Base-by-base conservation (phyloP, 2,113 vertebrate species). In the Colaptes auratus region DNA sequence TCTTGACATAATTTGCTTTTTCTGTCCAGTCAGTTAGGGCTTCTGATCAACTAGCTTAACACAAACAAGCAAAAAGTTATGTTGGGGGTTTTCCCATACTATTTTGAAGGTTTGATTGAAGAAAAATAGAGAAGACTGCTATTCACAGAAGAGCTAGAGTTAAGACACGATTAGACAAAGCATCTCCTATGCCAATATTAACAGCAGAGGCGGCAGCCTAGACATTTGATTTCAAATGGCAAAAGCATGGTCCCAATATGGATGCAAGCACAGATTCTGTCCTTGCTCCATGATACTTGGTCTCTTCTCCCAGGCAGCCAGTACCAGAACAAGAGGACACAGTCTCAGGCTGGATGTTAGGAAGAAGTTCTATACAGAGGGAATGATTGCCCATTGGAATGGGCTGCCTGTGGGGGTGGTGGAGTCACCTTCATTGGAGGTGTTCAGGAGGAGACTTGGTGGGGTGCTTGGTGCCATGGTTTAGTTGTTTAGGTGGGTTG, bases 241-340 rank as follows among this genome's bases (percentile, higher is more conserved):
- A 46, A 12, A 28, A 56, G 27, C 28, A 25, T 0, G 1, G 42
- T 48, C 25, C 36, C 0, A 0, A 4, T 3, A n/a, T 0, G 0
- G 35, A 25, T 16, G 8, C 20, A 15, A 15, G 19, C 7, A 24
- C 2, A 1, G 35, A 42, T 30, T 27, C n/a, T 20, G 53, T 55
- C 36, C 73, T 28, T 33, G n/a, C 35, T 44, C 52, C 2, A 1
- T 52, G 16, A 17, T n/a, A n/a, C n/a, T n/a, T n/a, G n/a, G n/a
- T n/a, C n/a, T n/a, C n/a, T n/a, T n/a, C n/a, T n/a, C n/a, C n/a
- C n/a, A n/a, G n/a, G n/a, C n/a, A n/a, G n/a, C n/a, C n/a, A n/a
- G n/a, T n/a, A n/a, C n/a, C n/a, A n/a, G n/a, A n/a, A n/a, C n/a
- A n/a, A n/a, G n/a, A n/a, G n/a, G n/a, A n/a, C n/a, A n/a, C n/a